Evolutionary conservation across 2,797 vertebrate species (phyloP).

Genomic region (Galaxias olidus): DNA sequence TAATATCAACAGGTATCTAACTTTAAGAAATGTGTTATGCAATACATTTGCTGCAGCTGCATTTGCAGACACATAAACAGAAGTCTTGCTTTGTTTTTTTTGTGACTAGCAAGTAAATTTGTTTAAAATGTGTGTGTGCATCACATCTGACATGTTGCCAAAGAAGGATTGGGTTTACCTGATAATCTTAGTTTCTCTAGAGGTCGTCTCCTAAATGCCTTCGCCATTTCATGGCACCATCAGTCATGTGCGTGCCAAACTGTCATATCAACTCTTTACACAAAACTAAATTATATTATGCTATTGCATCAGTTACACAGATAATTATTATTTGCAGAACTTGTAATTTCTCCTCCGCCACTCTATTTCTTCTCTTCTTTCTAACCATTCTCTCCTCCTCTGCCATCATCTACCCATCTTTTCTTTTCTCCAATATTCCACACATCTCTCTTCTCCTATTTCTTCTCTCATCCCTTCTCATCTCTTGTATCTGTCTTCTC

Average conservation of each 20-base stretch:
- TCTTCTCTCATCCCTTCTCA: background rate
- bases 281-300: too few species aligned
- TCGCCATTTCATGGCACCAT: too few species aligned
- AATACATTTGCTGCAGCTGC: background rate
- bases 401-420: background rate
- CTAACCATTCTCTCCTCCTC: background rate
- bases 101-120: too few species aligned
- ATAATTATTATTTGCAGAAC: background rate
- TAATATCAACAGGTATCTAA: background rate
- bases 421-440: background rate
- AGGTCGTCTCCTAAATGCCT: background rate
- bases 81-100: background rate
- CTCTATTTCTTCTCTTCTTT: background rate
- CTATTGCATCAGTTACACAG: too few species aligned
- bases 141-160: background rate
- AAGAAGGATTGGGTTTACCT: background rate
- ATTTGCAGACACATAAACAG: background rate
- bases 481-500: background rate
- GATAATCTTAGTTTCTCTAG: background rate
- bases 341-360: background rate
- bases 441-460: too few species aligned
- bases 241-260: too few species aligned
- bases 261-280: too few species aligned
- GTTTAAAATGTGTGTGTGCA: too few species aligned
- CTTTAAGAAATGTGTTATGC: conserved; percentile 5